These are phyloP conservation scores for Nycticebus coucang DNA, from an alignment of 2,113 vertebrate genomes.

Conservation along the genomic window DNA sequence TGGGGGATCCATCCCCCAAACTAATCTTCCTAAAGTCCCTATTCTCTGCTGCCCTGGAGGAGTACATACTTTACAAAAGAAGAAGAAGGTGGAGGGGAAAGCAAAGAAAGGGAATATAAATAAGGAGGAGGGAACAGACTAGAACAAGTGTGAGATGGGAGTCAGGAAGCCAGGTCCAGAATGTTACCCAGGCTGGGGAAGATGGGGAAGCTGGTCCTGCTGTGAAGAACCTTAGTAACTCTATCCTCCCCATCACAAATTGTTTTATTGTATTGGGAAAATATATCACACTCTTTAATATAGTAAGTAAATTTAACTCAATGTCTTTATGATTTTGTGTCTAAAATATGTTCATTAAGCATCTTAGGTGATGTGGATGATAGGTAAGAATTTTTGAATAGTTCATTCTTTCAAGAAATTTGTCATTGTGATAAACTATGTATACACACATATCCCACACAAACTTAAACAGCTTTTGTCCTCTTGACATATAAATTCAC, in stretches of 20 bases:
- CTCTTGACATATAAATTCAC: not conserved
- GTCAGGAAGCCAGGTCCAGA: not conserved
- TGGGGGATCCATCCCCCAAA: not conserved
- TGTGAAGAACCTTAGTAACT: not conserved
- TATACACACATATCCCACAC: too few relatives aligned
- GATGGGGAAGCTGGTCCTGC: not conserved
- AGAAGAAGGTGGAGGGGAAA: not conserved
- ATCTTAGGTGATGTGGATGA: not conserved
- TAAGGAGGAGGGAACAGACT: not conserved
- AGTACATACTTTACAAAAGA: not conserved
- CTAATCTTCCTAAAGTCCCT: not conserved
- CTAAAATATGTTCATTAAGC: not conserved
- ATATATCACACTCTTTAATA: not conserved
- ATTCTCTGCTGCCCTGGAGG: not conserved
- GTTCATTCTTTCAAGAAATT: constrained; percentile 30
- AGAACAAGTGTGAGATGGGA: not conserved
- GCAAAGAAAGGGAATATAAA: not conserved
- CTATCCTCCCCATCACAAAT: not conserved
- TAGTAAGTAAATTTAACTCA: not conserved
- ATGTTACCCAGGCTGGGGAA: not conserved
- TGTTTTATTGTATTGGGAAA: not conserved
- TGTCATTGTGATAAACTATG: not conserved
- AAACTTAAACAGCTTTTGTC: not conserved
- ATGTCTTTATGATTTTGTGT: not conserved
- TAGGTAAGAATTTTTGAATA: not conserved